Evolutionary conservation across 2,113 vertebrate species (phyloP), one percentile per base, ranked within the genome.

Genomic region (Lathamus discolor): DNA sequence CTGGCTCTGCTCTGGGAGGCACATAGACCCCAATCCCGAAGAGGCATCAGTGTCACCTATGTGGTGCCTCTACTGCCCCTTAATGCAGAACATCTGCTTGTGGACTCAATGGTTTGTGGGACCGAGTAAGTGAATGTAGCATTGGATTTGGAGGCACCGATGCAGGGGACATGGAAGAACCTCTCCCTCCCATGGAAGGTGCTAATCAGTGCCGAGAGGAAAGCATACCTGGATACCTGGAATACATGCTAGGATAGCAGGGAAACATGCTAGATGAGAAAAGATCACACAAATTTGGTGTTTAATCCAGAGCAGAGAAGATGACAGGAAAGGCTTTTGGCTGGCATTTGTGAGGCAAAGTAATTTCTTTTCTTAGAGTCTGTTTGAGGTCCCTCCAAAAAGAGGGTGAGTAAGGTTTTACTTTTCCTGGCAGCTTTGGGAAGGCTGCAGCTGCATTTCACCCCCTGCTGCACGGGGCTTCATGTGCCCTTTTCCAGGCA

Each of bases 21-120:
- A 59, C 20, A 18, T 2, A 57, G 37, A 52, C 27, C n/a, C 35
- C 16, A n/a, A 79, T 27, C 48, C 52, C 51, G 25, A 23, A 17
- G 28, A 88, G 31, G 39, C 57, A n/a, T 29, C 0, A 0, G 3
- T 18, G 25, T 70, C 55, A 52, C 24, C 43, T 1, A 0, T 4
- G 54, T 6, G 35, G 15, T 55, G 31, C 6, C 28, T 17, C 49
- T 18, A 1, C 9, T 11, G 52, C 14, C 22, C 1, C 0, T 41
- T 22, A 11, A 39, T 51, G 41, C 59, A 28, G 28, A 51, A 28
- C 13, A 46, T 77, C 77, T 66, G 35, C 6, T 72, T 55, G 39
- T 55, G 57, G n/a, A 39, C 14, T 17, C 22, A 25, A 33, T 16
- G 35, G 7, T 37, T 16, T 46, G 52, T 41, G 59, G 35, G 66